Percentiles rank a stretch among this genome's conserved stretches.
phyloP scores from a whole-genome alignment of 1,140 invertebrate genomes.

The Pseudomyrmex pallidus region DNA sequence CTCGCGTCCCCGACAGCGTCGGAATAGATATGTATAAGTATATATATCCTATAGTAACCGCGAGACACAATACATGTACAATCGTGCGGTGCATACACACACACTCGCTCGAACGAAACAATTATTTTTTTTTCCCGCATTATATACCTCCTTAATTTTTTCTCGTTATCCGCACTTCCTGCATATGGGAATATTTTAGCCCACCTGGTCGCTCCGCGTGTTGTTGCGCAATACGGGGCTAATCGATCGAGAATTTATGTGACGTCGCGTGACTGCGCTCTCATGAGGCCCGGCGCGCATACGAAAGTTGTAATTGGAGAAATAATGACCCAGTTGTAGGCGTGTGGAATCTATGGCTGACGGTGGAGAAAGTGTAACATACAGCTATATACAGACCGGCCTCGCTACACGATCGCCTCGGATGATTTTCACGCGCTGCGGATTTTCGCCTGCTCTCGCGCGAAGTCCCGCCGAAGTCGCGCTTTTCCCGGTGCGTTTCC shows the following conservation, averaged over 20 bases:
- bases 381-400: slow-evolving; percentile 5
- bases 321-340: slow-evolving; percentile 56
- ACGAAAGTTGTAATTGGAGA: slow-evolving; percentile 57
- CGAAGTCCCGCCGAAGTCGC: neutral
- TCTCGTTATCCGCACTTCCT: slow-evolving; percentile 6
- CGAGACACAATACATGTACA: neutral
- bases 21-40: too few species aligned
- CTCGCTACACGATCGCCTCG: slow-evolving; percentile 23
- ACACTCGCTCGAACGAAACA: too few species aligned
- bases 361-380: slow-evolving; percentile 65
- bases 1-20: neutral
- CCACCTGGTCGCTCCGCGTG: neutral
- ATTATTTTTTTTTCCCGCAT: too few species aligned
- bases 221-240: slow-evolving; percentile 1
- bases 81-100: too few species aligned
- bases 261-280: slow-evolving; percentile 1
- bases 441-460: slow-evolving; percentile 58
- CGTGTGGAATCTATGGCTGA: slow-evolving; percentile 60
- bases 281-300: neutral
- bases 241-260: slow-evolving; percentile 36
- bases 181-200: slow-evolving; percentile 20
- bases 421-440: slow-evolving; percentile 50
- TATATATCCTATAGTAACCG: neutral
- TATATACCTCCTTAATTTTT: neutral
- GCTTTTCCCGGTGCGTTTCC: slow-evolving; percentile 49